Conservation (phyloP, 2,797 vertebrate genomes). For the Acanthis flammea region DNA sequence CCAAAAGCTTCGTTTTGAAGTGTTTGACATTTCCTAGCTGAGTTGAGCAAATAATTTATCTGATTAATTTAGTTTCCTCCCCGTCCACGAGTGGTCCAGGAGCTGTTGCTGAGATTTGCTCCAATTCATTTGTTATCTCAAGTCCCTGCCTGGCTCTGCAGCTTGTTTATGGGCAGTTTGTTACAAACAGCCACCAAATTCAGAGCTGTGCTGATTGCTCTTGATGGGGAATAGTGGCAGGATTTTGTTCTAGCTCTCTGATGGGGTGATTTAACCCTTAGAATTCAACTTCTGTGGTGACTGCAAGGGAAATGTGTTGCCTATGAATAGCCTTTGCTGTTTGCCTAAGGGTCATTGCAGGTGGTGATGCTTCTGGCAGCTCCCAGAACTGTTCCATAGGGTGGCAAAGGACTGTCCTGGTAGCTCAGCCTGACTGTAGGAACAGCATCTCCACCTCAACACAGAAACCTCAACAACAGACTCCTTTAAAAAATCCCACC, state of each 20-base stretch:
- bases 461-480: neutral
- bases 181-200: neutral
- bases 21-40: slow-evolving; percentile 52
- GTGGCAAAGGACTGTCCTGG: neutral
- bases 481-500: neutral
- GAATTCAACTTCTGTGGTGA: neutral
- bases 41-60: slow-evolving; percentile 61
- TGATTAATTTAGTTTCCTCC: slow-evolving; percentile 61
- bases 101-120: slow-evolving; percentile 52
- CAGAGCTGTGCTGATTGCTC: neutral
- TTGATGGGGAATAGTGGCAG: neutral
- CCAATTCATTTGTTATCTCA: slow-evolving; percentile 52
- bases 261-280: neutral
- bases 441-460: neutral
- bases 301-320: neutral
- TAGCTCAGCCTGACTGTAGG: fast-evolving
- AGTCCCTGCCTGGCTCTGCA: slow-evolving; percentile 9
- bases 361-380: neutral
- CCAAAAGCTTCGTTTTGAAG: slow-evolving; percentile 61
- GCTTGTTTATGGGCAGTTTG: slow-evolving; percentile 15
- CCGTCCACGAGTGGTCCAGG: neutral
- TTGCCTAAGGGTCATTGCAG: neutral
- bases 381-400: neutral
- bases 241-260: slow-evolving; percentile 16
- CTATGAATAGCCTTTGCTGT: neutral